A percentile compares a stretch with the other conserved stretches of the same genome.
phyloP scores from a whole-genome alignment of 2,113 vertebrate genomes.

The Peucedramus taeniatus region DNA sequence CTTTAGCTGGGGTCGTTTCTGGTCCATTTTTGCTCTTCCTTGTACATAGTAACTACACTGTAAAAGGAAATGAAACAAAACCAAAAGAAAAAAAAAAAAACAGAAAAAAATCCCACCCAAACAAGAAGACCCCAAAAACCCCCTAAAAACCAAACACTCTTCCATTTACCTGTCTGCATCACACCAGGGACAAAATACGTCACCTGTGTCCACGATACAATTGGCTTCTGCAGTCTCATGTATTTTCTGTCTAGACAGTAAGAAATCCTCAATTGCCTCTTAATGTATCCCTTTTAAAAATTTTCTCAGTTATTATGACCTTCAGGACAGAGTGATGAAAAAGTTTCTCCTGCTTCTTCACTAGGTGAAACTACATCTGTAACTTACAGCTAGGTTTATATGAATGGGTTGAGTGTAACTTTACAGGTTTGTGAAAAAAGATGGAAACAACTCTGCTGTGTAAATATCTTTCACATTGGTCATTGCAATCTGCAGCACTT shows the following conservation, averaged over 20 bases:
- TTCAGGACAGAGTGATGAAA: background rate
- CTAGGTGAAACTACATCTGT: background rate
- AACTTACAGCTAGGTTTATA: background rate
- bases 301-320: background rate
- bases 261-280: background rate
- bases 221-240: background rate
- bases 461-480: background rate
- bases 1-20: background rate
- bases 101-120: background rate
- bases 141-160: background rate
- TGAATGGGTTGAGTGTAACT: background rate
- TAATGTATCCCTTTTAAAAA: background rate
- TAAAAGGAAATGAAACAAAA: background rate
- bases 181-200: background rate
- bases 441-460: background rate
- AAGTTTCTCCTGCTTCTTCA: background rate
- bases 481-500: background rate
- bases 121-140: background rate
- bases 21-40: background rate
- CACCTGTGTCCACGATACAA: background rate
- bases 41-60: background rate
- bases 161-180: background rate
- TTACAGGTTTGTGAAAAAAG: background rate
- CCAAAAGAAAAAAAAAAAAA: background rate
- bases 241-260: background rate